phyloP scores from a whole-genome alignment of 2,888 invertebrate species.

The Cryptocephalus primarius region DNA sequence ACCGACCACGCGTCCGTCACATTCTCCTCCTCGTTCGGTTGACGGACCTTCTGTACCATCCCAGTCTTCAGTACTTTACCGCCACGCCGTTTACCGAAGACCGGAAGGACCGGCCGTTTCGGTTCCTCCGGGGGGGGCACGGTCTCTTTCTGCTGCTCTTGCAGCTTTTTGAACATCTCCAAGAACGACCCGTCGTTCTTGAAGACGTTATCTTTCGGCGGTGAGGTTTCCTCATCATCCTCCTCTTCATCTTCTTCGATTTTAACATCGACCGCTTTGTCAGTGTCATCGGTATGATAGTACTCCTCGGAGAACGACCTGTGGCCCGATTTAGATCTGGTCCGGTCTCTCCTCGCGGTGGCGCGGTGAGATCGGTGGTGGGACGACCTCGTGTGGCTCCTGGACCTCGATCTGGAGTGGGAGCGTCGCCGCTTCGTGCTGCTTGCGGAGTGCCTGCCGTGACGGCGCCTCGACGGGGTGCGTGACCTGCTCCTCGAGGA shows the following conservation, averaged over 20 bases:
- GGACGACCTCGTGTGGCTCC: slow-evolving; percentile 15
- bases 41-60: slow-evolving; percentile 74
- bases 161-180: slow-evolving; percentile 87
- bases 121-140: slow-evolving; percentile 28
- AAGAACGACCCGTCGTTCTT: slow-evolving; percentile 86
- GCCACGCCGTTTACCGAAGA: slow-evolving; percentile 73
- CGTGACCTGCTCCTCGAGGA: slow-evolving; percentile 12
- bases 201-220: slow-evolving; percentile 42
- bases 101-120: slow-evolving; percentile 39
- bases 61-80: slow-evolving; percentile 83
- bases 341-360: neutral
- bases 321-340: slow-evolving; percentile 1
- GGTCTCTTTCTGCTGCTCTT: slow-evolving; percentile 42
- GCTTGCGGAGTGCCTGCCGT: slow-evolving; percentile 7
- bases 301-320: slow-evolving; percentile 6
- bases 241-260: slow-evolving; percentile 10
- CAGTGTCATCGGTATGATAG: slow-evolving; percentile 10
- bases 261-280: slow-evolving; percentile 18
- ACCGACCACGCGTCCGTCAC: slow-evolving; percentile 87
- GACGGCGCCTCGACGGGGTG: slow-evolving; percentile 7
- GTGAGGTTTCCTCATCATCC: slow-evolving; percentile 25
- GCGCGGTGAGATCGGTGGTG: slow-evolving; percentile 5
- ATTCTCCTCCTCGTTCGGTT: slow-evolving; percentile 49
- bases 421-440: slow-evolving; percentile 9
- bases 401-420: slow-evolving; percentile 17